Base-by-base conservation (phyloP, 1,140 invertebrate species). In the Hylaeus anthracinus region DNA sequence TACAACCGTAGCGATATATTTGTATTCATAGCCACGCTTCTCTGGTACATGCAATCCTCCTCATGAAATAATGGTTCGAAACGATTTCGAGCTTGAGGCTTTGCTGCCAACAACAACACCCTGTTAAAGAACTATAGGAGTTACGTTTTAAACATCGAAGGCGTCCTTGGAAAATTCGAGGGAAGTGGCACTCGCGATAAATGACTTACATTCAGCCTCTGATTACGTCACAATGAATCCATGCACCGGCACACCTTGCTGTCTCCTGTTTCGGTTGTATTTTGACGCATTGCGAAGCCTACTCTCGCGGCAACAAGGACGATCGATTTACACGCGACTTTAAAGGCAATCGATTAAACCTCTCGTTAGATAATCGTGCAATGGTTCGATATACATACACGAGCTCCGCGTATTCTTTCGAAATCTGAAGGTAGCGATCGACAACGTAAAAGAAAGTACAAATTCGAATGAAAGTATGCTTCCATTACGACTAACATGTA, bases 61-160 rank as follows among this genome's bases (percentile, higher is more conserved):
- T 86, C 81, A 83, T 86, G 84, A 63, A 85, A 84, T 84, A 86
- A 88, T 88, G 48, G 74, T 72, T 79, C 15, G 79, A 37, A 80
- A 80, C 65, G 64, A 75, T 75, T 79, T 56, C 41, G 39, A 65
- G 58, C 51, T 14, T 3, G 41, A 56, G 14, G 26, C 75, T 51
- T n/a, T 58, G 10, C 48, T 8, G 5, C 53, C 56, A 43, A 72
- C 69, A 72, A 79, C 70, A 79, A 65, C 69, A 53, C 37, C 8
- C n/a, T 41, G 5, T 26, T 73, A 73, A 9, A 51, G 2, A 51
- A 51, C 8, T 10, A 1, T 9, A 9, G 10, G 6, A 9, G 9
- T 9, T 8, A 1, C 51, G 9, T 51, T 9, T 51, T 10, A 51
- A 48, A 51, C 8, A 51, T 51, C 10, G 0, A 51, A 9, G 51